Conservation (phyloP, 2,797 vertebrate species). For the Sciurus vulgaris region DNA sequence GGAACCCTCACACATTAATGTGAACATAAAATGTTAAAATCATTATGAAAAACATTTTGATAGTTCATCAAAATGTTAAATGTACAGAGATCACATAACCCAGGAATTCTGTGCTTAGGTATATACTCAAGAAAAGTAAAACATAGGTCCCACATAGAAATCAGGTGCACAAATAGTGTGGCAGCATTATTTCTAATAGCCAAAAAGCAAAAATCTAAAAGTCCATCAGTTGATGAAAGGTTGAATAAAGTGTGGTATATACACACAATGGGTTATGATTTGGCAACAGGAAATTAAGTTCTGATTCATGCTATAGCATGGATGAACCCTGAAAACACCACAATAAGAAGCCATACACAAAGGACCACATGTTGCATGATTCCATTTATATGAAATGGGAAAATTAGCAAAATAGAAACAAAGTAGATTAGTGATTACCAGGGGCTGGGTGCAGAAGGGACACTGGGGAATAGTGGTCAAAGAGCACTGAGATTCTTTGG, state of each 20-base stretch:
- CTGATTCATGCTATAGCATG: neutral
- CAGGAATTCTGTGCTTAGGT: neutral
- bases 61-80: slow-evolving; percentile 57
- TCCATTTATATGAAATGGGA: slow-evolving; percentile 41
- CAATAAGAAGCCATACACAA: slow-evolving; percentile 17
- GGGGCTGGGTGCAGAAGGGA: neutral
- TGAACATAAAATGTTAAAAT: neutral
- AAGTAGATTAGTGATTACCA: slow-evolving; percentile 32
- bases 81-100: neutral
- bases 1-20: neutral
- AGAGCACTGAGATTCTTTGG: neutral
- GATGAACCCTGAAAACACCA: slow-evolving; percentile 22
- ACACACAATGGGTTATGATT: neutral
- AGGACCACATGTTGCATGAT: neutral
- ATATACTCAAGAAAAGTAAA: slow-evolving; percentile 53
- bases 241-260: slow-evolving; percentile 9
- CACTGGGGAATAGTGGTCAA: neutral
- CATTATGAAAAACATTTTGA: slow-evolving; percentile 23
- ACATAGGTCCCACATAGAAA: neutral
- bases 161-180: slow-evolving; percentile 19
- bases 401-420: neutral
- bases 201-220: slow-evolving; percentile 16
- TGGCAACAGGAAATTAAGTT: slow-evolving; percentile 7
- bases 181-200: slow-evolving; percentile 18
- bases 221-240: neutral